Evolutionary conservation across 2,797 vertebrate genomes (phyloP).

Genomic region (Philypnodon macrostomus): DNA sequence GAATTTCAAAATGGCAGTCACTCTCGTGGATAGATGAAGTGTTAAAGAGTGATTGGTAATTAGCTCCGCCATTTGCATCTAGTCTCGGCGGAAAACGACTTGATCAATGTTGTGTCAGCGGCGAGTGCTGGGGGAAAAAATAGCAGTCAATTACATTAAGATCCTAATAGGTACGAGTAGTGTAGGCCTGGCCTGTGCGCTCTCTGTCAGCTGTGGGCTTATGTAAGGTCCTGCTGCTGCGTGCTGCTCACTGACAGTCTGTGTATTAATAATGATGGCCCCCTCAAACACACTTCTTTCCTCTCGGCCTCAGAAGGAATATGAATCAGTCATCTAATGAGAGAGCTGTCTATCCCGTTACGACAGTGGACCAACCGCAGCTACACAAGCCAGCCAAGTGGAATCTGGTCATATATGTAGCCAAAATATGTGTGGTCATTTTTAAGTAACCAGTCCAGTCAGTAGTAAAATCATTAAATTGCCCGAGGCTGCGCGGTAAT

Average conservation of each 20-base stretch:
- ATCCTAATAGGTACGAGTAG: conserved; percentile 65
- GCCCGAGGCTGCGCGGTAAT: conserved; percentile 54
- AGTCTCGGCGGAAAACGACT: conserved; percentile 57
- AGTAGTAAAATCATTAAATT: conserved; percentile 62
- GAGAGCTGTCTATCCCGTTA: conserved; percentile 55
- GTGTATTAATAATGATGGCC: conserved; percentile 75
- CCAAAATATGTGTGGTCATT: conserved; percentile 73
- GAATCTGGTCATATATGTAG: conserved; percentile 57
- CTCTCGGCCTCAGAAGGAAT: conserved; percentile 68
- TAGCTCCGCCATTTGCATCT: conserved; percentile 71
- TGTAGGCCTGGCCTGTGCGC: conserved; percentile 38
- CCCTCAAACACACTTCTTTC: conserved; percentile 64
- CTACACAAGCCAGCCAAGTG: conserved; percentile 51
- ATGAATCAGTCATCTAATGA: conserved; percentile 74
- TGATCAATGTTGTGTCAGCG: conserved; percentile 70
- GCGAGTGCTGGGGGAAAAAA: conserved; percentile 45
- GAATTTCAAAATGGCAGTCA: conserved; percentile 62
- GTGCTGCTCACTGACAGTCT: conserved; percentile 61
- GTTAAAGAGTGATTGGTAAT: conserved; percentile 76
- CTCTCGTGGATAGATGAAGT: conserved; percentile 62
- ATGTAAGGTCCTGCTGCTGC: conserved; percentile 64
- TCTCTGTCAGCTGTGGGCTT: conserved; percentile 40
- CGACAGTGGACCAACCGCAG: conserved; percentile 50
- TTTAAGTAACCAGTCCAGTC: conserved; percentile 71
- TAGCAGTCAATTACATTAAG: conserved; percentile 62